Conservation (phyloP, 2,888 invertebrate species). For the Cryptocephalus moraei region DNA sequence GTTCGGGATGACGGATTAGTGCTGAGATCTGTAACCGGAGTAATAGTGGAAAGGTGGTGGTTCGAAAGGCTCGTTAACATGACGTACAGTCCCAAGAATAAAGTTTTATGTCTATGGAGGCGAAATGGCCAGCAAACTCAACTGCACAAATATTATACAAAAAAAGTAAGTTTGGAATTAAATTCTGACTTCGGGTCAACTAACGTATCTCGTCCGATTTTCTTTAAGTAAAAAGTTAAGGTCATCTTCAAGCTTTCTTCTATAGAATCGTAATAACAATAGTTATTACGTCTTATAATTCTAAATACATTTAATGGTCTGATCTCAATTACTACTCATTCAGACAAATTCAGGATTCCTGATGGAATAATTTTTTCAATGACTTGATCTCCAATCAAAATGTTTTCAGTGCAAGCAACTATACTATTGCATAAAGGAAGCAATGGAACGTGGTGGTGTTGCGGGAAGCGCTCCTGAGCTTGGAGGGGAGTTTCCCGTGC, state of each 20-base stretch:
- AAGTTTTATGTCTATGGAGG: slow-evolving; percentile 94
- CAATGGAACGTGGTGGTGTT: slow-evolving; percentile 88
- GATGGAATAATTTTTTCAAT: background rate
- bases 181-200: background rate
- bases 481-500: slow-evolving; percentile 97
- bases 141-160: slow-evolving; percentile 96
- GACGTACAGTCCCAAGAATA: slow-evolving; percentile 98
- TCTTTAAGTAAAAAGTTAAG: no score
- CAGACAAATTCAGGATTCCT: no score
- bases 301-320: no score
- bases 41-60: slow-evolving; percentile 96
- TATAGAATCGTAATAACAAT: no score
- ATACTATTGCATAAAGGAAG: slow-evolving; percentile 96
- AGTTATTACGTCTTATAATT: no score
- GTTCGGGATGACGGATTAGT: slow-evolving; percentile 94
- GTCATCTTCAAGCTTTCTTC: no score
- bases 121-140: slow-evolving; percentile 90
- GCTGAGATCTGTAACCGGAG: slow-evolving; percentile 70
- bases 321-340: no score
- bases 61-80: slow-evolving; percentile 97
- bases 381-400: slow-evolving; percentile 3
- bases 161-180: slow-evolving; percentile 60
- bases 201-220: background rate
- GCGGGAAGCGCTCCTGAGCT: slow-evolving; percentile 57
- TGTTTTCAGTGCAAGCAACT: slow-evolving; percentile 84